Evolutionary conservation across 2,888 invertebrate genomes (phyloP).

Genomic region (Coleophora flavipennella): DNA sequence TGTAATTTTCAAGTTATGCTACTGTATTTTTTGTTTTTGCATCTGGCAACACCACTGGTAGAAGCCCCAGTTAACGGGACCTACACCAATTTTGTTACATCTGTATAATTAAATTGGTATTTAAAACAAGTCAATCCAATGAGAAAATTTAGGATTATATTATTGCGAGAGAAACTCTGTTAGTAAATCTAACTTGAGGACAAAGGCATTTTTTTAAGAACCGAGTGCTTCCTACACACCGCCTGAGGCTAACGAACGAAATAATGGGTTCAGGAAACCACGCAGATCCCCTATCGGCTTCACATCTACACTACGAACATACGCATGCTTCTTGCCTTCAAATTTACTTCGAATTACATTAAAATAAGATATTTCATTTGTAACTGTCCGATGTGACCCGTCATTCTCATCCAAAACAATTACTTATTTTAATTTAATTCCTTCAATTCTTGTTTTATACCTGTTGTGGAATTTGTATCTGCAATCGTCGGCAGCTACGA

Average conservation of each 20-base stretch:
- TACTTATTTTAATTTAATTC: constrained; percentile 70
- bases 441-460: constrained; percentile 70
- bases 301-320: constrained; percentile 37
- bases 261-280: constrained; percentile 23
- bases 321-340: constrained; percentile 81
- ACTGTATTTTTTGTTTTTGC: no score
- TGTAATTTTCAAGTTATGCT: no score
- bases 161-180: no score
- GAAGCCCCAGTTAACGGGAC: no score
- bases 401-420: constrained; percentile 20
- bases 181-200: constrained; percentile 18
- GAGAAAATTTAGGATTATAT: no score
- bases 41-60: no score
- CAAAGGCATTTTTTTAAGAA: constrained; percentile 19
- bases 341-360: constrained; percentile 59
- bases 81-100: no score
- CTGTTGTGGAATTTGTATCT: constrained; percentile 96
- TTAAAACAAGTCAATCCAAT: no score
- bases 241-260: constrained; percentile 18
- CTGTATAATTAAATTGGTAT: no score
- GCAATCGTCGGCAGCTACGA: constrained; percentile 97
- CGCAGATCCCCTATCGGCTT: constrained; percentile 55
- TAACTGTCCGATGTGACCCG: constrained; percentile 22
- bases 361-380: constrained; percentile 56
- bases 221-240: constrained; percentile 15